Evolutionary conservation across 2,113 vertebrate species (phyloP).

Genomic region (Noctilio leporinus): DNA sequence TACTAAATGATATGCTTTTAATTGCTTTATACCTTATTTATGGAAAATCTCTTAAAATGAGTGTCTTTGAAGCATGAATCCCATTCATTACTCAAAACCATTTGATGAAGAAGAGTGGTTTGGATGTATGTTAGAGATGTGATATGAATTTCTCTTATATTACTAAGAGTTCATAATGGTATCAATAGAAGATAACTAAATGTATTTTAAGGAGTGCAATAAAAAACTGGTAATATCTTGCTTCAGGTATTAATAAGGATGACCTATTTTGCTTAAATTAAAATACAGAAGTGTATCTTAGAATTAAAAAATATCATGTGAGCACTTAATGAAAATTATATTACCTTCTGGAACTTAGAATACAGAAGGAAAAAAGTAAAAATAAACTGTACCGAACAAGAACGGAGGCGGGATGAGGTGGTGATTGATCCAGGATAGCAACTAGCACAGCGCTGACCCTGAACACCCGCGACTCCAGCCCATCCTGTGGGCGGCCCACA

Average conservation of each 20-base stretch:
- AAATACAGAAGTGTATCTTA: background rate
- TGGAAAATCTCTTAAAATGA: conserved; percentile 35
- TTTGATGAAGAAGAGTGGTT: conserved; percentile 13
- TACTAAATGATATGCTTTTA: conserved; percentile 24
- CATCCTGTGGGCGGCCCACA: too few species aligned
- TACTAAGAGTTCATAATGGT: background rate
- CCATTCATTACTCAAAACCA: conserved; percentile 27
- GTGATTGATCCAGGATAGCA: too few species aligned
- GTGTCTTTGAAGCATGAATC: background rate
- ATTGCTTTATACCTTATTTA: background rate
- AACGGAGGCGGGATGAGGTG: too few species aligned
- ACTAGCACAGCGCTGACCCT: too few species aligned
- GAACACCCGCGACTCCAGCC: too few species aligned
- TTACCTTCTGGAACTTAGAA: background rate
- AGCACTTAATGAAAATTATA: background rate
- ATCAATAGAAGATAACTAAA: background rate
- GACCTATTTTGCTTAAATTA: background rate
- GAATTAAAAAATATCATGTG: background rate
- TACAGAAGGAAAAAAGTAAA: background rate
- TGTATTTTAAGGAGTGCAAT: background rate
- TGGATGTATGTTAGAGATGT: background rate
- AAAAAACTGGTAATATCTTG: background rate
- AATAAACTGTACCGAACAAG: too few species aligned
- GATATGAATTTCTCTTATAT: background rate
- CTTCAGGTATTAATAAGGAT: conserved; percentile 22